A percentile compares a stretch with the other conserved stretches of the same genome.
These are phyloP conservation scores for Tragelaphus oryx DNA, from an alignment of 2,797 vertebrate genomes.

Conservation along the genomic window DNA sequence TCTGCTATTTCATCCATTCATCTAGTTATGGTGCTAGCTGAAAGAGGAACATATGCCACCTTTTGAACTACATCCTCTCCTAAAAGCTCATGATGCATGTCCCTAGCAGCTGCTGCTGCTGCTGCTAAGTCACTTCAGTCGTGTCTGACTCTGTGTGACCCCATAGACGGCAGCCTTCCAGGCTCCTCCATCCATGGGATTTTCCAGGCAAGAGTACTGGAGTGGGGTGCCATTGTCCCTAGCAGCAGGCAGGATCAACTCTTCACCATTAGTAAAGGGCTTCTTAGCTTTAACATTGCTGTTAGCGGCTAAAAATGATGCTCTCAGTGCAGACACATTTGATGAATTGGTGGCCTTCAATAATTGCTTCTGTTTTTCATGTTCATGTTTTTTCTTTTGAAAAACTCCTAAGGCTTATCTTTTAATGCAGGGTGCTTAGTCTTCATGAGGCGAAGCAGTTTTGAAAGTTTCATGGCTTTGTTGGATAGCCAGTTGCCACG, in stretches of 20 bases:
- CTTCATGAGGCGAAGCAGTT: not conserved
- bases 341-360: not conserved
- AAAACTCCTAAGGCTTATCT: not conserved
- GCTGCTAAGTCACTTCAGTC: too few relatives aligned
- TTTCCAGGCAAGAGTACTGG: too few relatives aligned
- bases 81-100: not conserved
- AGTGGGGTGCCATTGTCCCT: not conserved
- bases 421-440: not conserved
- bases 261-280: not conserved
- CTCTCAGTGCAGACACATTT: not conserved
- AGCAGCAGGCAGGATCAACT: not conserved
- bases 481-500: not conserved
- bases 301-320: not conserved
- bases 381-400: not conserved
- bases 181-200: too few relatives aligned
- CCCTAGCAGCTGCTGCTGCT: not conserved
- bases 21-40: not conserved
- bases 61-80: not conserved
- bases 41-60: not conserved
- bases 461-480: not conserved
- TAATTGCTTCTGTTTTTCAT: not conserved
- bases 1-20: not conserved
- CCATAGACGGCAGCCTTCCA: too few relatives aligned
- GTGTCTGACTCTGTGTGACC: too few relatives aligned
- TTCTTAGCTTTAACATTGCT: not conserved